Percentiles rank a stretch among this genome's conserved stretches.
Evolutionary conservation across 2,888 invertebrate genomes (phyloP).

Genomic region (Congeria kusceri): DNA sequence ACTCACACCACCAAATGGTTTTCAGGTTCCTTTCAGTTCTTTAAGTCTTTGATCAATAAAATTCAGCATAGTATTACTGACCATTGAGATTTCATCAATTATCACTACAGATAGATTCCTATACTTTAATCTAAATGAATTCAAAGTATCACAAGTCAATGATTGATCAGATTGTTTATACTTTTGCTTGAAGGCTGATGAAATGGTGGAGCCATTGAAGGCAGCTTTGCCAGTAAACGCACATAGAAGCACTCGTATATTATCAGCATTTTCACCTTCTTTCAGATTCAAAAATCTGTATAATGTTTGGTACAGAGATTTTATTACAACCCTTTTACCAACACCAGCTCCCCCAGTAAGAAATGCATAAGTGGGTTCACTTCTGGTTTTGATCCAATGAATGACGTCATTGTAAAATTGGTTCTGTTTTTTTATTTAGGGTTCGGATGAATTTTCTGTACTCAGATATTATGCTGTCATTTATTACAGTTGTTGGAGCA

Average conservation of each 20-base stretch:
- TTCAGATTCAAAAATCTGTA: constrained; percentile 39
- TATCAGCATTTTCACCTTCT: constrained; percentile 59
- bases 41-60: constrained; percentile 60
- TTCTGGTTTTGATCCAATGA: constrained; percentile 48
- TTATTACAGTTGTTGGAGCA: constrained; percentile 6
- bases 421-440: constrained; percentile 49
- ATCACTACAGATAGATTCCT: constrained; percentile 57
- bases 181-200: constrained; percentile 31
- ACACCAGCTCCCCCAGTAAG: constrained; percentile 62
- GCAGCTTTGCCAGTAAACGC: constrained; percentile 52
- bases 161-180: constrained; percentile 36
- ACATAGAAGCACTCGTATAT: constrained; percentile 53
- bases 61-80: constrained; percentile 51
- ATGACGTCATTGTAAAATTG: constrained; percentile 55
- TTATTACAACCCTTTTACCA: constrained; percentile 61
- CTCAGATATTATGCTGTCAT: constrained; percentile 39
- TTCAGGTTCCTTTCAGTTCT: constrained; percentile 51
- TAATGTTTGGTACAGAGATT: constrained; percentile 55
- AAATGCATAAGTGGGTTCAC: constrained; percentile 59
- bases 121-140: constrained; percentile 58
- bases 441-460: constrained; percentile 35
- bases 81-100: constrained; percentile 65
- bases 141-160: constrained; percentile 49
- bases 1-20: constrained; percentile 61
- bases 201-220: constrained; percentile 30